A percentile compares a stretch with the other conserved stretches of the same genome.
Conservation (phyloP, 2,113 vertebrate genomes). For the Emydocephalus ijimae region DNA sequence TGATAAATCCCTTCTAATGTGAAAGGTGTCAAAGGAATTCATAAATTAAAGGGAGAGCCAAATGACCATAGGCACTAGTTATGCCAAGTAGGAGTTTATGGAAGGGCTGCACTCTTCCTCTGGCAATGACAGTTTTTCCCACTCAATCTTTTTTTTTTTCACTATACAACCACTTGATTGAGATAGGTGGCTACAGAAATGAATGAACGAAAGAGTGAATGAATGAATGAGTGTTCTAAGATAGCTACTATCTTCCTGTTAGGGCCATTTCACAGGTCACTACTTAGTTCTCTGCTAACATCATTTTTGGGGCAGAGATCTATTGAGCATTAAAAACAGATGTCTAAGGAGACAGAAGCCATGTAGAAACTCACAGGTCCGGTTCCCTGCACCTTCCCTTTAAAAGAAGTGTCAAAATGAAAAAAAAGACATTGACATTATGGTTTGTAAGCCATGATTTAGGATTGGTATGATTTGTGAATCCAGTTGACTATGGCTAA, state of each 20-base stretch:
- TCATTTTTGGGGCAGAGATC: neutral
- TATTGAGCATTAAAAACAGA: neutral
- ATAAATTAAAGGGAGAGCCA: constrained; percentile 13
- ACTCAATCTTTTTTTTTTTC: neutral
- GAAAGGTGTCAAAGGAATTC: neutral
- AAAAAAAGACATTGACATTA: neutral
- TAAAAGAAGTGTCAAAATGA: neutral
- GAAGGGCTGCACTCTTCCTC: neutral
- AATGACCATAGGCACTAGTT: neutral
- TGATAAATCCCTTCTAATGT: neutral
- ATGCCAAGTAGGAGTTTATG: neutral
- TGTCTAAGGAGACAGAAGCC: neutral
- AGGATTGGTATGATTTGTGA: neutral
- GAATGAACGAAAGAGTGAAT: neutral
- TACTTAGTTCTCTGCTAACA: neutral
- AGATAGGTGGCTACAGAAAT: neutral
- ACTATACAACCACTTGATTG: neutral
- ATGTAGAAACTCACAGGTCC: neutral
- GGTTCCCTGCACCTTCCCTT: neutral
- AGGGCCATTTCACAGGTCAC: neutral
- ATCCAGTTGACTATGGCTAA: neutral
- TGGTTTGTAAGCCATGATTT: neutral
- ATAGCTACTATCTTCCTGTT: neutral
- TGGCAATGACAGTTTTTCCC: neutral
- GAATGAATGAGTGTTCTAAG: neutral